Base-by-base conservation (phyloP, 2,888 invertebrate species). In the Tipula vernalis region DNA sequence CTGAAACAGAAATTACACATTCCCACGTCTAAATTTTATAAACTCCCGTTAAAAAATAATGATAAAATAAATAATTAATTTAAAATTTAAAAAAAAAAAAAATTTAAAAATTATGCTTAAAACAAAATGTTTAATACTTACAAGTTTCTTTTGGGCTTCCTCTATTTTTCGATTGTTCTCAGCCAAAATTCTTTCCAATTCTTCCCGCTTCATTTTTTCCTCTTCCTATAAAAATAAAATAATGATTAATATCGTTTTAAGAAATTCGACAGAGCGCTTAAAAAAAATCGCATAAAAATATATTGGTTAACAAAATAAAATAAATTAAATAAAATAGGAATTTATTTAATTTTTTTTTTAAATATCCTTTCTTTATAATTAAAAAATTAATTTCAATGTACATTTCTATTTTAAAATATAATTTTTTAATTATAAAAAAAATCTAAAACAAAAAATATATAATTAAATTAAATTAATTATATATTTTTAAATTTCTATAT, bases 141-240 rank as follows among this genome's bases (percentile, higher is more conserved):
- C 98, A 95, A 98, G 93, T 95, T 98, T 98, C 91, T 96, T 95
- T 93, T 98, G 98, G 89, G 98, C 98, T 92, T 98, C 98, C 92
- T 98, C 98, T 89, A 98, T 98, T 93, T 98, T 98, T 92, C 95
- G 95, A 94, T 98, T 98, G 94, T 99, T 99, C 94, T 99, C 98
- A 90, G 97, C 98, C 95, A 98, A 95, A 93, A 98, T 98, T 92
- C 95, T 95, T 93, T 98, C 98, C 91, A 98, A 94, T 93, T 98
- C 97, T 94, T 97, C 96, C 90, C 98, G 95, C 93, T 98, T 98
- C 93, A 96, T 95, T 92, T 95, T 95, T 94, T 99, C 98, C 94
- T 98, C 98, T 94, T 98, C 98, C 98, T 99, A 96, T 94, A 95
- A 95, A 93, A 94, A 57, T 86, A 57, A 86, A 57, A 51, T 36